Percentiles rank a stretch among this genome's conserved stretches.
phyloP scores from a whole-genome alignment of 92 coral and sea anemone genomes.

The Desmophyllum pertusum region DNA sequence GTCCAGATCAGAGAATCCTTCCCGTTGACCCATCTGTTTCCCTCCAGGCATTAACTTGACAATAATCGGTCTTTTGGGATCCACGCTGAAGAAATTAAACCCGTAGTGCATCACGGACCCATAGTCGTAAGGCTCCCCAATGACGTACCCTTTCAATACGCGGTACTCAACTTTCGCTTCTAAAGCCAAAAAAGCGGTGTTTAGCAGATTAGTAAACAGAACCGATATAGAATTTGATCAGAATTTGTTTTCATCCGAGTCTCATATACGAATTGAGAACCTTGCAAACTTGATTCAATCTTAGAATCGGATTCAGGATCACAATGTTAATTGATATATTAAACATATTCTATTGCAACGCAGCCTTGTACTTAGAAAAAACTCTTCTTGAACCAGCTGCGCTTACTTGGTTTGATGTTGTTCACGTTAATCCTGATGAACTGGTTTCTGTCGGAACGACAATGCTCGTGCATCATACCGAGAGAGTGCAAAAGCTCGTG shows the following conservation, averaged over 20 bases:
- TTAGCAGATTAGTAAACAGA: background rate
- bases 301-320: background rate
- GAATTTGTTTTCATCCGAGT: no score
- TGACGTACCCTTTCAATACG: slow-evolving; percentile 12
- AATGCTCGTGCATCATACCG: slow-evolving; percentile 43
- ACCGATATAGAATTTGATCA: no score
- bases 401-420: slow-evolving; percentile 29
- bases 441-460: slow-evolving; percentile 33
- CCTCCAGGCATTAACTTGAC: slow-evolving; percentile 63
- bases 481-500: slow-evolving; percentile 30
- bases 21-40: slow-evolving; percentile 48
- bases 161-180: slow-evolving; percentile 29
- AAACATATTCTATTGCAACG: background rate
- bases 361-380: background rate
- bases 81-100: slow-evolving; percentile 39
- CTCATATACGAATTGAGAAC: no score
- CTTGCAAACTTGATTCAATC: no score
- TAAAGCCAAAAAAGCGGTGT: background rate
- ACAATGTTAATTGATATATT: background rate
- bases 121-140: slow-evolving; percentile 54
- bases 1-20: slow-evolving; percentile 43
- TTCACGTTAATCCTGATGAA: slow-evolving; percentile 19
- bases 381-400: background rate
- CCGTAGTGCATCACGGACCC: slow-evolving; percentile 53
- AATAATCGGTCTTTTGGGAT: slow-evolving; percentile 27